These are phyloP conservation scores for Mesoligia furuncula DNA, from an alignment of 2,888 invertebrate genomes.

Conservation along the genomic window DNA sequence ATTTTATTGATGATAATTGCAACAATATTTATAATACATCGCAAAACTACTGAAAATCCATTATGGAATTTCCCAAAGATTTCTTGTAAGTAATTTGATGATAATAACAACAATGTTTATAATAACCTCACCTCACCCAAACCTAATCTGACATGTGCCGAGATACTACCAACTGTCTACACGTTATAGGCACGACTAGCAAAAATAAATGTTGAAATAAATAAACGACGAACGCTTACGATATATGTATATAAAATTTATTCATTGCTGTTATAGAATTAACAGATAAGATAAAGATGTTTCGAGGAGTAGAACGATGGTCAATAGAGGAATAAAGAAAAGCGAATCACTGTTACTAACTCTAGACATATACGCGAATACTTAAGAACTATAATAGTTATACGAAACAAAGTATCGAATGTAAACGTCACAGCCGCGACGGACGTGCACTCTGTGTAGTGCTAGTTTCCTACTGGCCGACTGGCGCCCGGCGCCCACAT, in stretches of 20 bases:
- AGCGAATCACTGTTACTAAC: conserved; percentile 20
- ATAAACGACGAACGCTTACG: background rate
- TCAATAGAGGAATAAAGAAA: background rate
- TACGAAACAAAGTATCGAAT: background rate
- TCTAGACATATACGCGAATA: conserved; percentile 5
- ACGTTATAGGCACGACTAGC: background rate
- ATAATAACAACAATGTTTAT: conserved; percentile 17
- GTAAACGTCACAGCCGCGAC: conserved; percentile 10
- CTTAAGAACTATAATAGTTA: background rate
- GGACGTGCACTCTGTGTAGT: background rate
- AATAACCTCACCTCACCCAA: conserved; percentile 2
- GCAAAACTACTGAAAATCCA: background rate
- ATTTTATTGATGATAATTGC: background rate
- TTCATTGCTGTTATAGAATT: conserved; percentile 12
- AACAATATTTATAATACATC: background rate
- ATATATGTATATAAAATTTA: background rate
- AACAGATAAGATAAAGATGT: conserved; percentile 2
- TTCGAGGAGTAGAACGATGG: background rate
- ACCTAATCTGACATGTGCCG: background rate
- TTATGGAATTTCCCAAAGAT: background rate
- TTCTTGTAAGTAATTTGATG: background rate
- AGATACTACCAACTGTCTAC: background rate
- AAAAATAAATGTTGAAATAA: background rate
- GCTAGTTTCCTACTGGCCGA: conserved; percentile 4
- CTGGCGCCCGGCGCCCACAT: background rate